Evolutionary conservation across 2,888 invertebrate genomes (phyloP), one percentile per base, ranked within the genome.

Genomic region (Cataglyphis altisquamis): DNA sequence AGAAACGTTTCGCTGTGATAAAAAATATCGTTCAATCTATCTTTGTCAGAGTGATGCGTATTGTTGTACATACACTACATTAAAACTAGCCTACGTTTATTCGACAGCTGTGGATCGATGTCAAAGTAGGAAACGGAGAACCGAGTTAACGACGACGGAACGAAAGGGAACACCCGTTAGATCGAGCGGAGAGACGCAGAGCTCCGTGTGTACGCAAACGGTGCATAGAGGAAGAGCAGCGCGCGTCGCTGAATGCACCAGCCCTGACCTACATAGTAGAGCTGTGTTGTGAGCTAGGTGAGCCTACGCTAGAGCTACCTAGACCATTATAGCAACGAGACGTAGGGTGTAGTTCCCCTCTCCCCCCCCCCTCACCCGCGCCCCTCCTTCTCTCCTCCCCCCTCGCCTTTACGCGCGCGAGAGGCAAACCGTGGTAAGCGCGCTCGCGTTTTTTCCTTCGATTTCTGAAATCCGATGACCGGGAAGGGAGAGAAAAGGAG

Each of bases 201-300:
- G 78, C 55, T 39, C 82, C 63, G 82, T 75, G 84, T 78, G 88
- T 88, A 62, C 84, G 86, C 86, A 84, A 86, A 86, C 90, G 91
- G 89, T 91, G 92, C 91, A 92, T 92, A 92, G 92, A 93, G 93
- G 94, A 93, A 94, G 93, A 93, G 92, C 92, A 91, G 91, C 90
- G 91, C 89, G 90, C 93, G 93, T 93, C 93, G 92, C 91, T 94
- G 94, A 94, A 94, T 94, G 94, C 94, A 93, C 91, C 94, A 94
- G 94, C 94, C 94, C 94, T 94, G 94, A 94, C 94, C 94, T 94
- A 94, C 94, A 94, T 94, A 94, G 94, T 94, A 93, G 93, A 94
- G 90, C 92, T n/a, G 93, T 91, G 93, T 93, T 93, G 94, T 93
- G 92, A 93, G 92, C 94, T 94, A 93, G 93, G 92, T 93, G 90